Percentiles rank a stretch among this genome's conserved stretches.
Evolutionary conservation across 2,797 vertebrate species (phyloP).

Genomic region (Streptopelia turtur): DNA sequence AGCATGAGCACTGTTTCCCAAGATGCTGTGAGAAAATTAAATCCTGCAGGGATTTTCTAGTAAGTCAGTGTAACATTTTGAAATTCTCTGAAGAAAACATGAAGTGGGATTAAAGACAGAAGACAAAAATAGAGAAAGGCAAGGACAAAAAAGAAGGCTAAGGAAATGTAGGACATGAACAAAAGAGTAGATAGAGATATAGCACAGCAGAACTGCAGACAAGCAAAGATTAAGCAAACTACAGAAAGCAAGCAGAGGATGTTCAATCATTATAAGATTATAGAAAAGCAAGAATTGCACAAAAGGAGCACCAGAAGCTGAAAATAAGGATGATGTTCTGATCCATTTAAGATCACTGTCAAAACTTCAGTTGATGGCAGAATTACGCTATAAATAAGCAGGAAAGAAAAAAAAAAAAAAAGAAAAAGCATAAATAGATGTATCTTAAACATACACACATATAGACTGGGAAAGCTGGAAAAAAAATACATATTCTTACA

Average conservation of each 20-base stretch:
- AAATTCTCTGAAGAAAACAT: slow-evolving; percentile 14
- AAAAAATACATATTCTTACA: not conserved
- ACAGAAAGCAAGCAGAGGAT: not conserved
- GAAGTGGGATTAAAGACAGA: slow-evolving; percentile 1
- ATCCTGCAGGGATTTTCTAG: slow-evolving; percentile 34
- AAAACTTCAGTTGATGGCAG: not conserved
- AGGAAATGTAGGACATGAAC: slow-evolving; percentile 9
- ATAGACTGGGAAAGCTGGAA: not conserved
- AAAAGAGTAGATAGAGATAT: not conserved
- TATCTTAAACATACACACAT: not conserved
- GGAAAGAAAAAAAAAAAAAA: not conserved
- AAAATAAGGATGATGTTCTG: not conserved
- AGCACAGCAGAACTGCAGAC: not conserved
- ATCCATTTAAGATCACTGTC: not conserved
- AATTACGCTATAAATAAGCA: not conserved
- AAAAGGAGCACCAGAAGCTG: not conserved
- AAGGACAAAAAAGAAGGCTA: not conserved
- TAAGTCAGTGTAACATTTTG: not conserved
- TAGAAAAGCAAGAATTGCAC: not conserved
- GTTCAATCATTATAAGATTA: not conserved
- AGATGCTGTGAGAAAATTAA: slow-evolving; percentile 20
- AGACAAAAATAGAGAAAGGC: slow-evolving; percentile 1
- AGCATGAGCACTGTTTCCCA: not conserved
- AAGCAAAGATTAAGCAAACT: not conserved
- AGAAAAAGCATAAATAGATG: no score